These are phyloP conservation scores for Bathynomus jamesi DNA, from an alignment of 1,140 invertebrate species.

Conservation along the genomic window DNA sequence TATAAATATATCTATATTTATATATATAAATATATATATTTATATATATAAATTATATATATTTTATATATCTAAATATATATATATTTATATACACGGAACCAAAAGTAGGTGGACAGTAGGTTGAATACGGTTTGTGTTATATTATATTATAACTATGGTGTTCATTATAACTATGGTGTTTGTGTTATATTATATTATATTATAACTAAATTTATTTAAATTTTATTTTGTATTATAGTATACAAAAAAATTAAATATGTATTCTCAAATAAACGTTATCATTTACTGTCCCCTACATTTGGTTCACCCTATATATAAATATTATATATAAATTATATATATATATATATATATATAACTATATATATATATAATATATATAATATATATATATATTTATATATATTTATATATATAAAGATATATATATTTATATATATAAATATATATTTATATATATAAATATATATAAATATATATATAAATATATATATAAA, in stretches of 20 bases:
- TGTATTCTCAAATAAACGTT: too few species aligned
- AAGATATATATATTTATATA: neutral
- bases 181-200: too few species aligned
- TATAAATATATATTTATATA: neutral
- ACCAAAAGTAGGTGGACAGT: too few species aligned
- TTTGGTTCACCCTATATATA: too few species aligned
- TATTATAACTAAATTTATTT: too few species aligned
- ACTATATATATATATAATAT: neutral
- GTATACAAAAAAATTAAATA: too few species aligned
- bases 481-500: neutral
- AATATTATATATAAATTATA: neutral
- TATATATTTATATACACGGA: neutral
- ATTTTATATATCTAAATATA: neutral
- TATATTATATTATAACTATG: too few species aligned
- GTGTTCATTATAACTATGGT: too few species aligned
- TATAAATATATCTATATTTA: neutral
- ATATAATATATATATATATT: neutral
- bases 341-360: neutral
- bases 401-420: neutral
- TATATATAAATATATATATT: neutral
- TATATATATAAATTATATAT: conserved; percentile 1
- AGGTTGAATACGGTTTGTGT: too few species aligned
- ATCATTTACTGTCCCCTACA: too few species aligned
- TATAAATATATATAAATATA: neutral
- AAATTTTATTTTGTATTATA: too few species aligned